Percentiles rank a stretch among this genome's conserved stretches.
These are phyloP conservation scores for Ophion ellenae DNA, from an alignment of 2,888 invertebrate species.

Conservation along the genomic window DNA sequence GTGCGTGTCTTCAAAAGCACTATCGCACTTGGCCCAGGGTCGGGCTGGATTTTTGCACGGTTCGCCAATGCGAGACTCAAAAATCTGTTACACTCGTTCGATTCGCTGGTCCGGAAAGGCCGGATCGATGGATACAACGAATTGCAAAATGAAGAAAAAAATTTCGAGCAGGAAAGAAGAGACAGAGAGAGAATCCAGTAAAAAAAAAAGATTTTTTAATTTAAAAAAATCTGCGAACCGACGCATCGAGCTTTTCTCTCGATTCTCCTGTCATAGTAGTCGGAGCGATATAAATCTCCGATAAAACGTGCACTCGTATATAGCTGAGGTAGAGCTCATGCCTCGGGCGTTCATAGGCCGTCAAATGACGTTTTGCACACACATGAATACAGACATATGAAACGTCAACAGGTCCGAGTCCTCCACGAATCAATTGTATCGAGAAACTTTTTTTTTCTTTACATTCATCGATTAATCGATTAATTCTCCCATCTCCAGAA, in stretches of 20 bases:
- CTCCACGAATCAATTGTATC: background rate
- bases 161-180: conserved; percentile 1
- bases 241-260: conserved; percentile 19
- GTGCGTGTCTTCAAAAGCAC: background rate
- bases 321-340: conserved; percentile 31
- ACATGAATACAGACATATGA: background rate
- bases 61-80: background rate
- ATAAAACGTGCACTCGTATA: conserved; percentile 20
- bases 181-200: conserved; percentile 1
- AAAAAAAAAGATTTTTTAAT: conserved; percentile 59
- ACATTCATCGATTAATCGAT: background rate
- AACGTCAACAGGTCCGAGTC: background rate
- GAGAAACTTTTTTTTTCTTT: background rate
- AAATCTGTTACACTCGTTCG: conserved; percentile 43
- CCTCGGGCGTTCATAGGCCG: conserved; percentile 40
- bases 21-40: background rate
- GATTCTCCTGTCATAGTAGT: conserved; percentile 33
- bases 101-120: conserved; percentile 60
- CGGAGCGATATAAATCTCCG: conserved; percentile 46
- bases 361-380: conserved; percentile 14
- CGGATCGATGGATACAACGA: conserved; percentile 51
- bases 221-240: conserved; percentile 55
- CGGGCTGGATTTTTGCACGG: conserved; percentile 21
- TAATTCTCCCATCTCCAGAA: no score
- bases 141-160: conserved; percentile 51